phyloP scores from a whole-genome alignment of 2,888 invertebrate species.

The Petrolisthes manimaculis region DNA sequence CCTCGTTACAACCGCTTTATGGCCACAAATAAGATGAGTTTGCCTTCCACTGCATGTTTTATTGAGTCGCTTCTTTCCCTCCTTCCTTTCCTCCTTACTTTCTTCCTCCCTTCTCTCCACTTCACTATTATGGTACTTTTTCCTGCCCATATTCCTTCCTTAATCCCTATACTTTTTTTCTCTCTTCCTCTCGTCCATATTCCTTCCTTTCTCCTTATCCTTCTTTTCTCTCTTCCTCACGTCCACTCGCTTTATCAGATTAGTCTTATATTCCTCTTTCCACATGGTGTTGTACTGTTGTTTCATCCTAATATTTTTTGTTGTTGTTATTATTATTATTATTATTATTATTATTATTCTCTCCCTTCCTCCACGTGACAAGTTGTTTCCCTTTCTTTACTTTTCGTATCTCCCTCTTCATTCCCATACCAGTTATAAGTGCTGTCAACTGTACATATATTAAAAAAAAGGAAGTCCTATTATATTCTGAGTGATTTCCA shows the following conservation, averaged over 20 bases:
- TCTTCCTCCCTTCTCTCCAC: background rate
- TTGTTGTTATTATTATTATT: background rate
- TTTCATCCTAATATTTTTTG: background rate
- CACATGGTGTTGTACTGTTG: too few relatives aligned
- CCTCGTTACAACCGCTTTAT: slow-evolving; percentile 31
- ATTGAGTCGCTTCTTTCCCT: slow-evolving; percentile 7
- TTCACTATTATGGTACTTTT: background rate
- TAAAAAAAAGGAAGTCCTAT: too few relatives aligned
- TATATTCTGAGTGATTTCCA: too few relatives aligned
- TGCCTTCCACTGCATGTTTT: slow-evolving; percentile 36
- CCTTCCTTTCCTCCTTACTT: background rate
- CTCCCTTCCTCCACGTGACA: background rate
- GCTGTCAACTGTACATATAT: too few relatives aligned
- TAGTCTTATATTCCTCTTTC: too few relatives aligned
- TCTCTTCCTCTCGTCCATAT: background rate
- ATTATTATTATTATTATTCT: background rate
- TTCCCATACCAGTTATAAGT: too few relatives aligned
- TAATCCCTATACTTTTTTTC: background rate
- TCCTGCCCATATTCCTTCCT: background rate
- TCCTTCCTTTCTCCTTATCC: background rate
- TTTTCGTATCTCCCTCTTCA: background rate
- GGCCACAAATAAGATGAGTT: slow-evolving; percentile 32
- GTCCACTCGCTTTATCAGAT: too few relatives aligned
- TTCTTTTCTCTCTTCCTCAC: background rate
- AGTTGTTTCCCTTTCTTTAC: background rate